Percentiles rank a stretch among this genome's conserved stretches.
phyloP scores from a whole-genome alignment of 2,888 invertebrate genomes.

The Eudasyphora cyanicolor region DNA sequence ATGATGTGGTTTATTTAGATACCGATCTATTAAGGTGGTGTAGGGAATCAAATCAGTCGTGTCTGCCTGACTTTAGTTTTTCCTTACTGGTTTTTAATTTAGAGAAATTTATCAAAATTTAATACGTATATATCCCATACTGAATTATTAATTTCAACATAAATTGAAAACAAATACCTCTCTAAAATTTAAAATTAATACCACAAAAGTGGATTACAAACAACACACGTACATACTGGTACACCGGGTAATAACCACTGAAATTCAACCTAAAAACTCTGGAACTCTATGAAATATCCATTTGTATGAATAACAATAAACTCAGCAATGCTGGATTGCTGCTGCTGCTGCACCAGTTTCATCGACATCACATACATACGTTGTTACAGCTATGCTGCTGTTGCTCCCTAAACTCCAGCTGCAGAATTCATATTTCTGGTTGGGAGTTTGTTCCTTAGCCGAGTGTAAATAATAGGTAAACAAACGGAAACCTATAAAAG shows the following conservation, averaged over 20 bases:
- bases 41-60: too few relatives aligned
- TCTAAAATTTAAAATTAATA: neutral
- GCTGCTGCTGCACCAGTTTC: constrained; percentile 12
- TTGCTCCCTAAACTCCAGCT: neutral
- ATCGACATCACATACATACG: too few relatives aligned
- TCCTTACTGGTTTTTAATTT: too few relatives aligned
- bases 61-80: too few relatives aligned
- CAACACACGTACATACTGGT: neutral
- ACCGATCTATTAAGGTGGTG: too few relatives aligned
- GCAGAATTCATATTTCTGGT: neutral
- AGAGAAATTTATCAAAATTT: too few relatives aligned
- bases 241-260: neutral
- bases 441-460: constrained; percentile 1
- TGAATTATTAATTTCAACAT: neutral
- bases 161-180: neutral
- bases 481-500: constrained; percentile 18
- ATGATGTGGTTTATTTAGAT: too few relatives aligned
- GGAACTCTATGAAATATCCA: neutral
- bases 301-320: constrained; percentile 11
- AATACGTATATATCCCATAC: too few relatives aligned
- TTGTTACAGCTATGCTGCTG: too few relatives aligned
- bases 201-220: too few relatives aligned
- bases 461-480: constrained; percentile 9
- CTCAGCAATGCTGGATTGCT: neutral
- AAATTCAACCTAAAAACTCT: neutral